These are phyloP conservation scores for Tetramorium alpestre DNA, from an alignment of 1,140 invertebrate species.

Conservation along the genomic window DNA sequence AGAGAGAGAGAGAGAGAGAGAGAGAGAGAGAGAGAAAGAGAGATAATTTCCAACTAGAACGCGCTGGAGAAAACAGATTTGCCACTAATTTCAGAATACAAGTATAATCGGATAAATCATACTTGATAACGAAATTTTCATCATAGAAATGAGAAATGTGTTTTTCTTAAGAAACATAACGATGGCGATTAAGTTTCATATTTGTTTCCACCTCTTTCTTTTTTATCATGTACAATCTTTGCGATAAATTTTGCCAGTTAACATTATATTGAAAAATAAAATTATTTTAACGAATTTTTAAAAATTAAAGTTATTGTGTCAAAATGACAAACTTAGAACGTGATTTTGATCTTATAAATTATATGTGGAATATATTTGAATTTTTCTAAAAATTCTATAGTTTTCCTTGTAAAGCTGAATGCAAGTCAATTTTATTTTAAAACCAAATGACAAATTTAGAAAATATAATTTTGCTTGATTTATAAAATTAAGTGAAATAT, in stretches of 20 bases:
- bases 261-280: neutral
- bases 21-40: neutral
- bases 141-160: neutral
- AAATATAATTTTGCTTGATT: neutral
- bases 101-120: neutral
- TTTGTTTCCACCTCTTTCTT: neutral
- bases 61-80: slow-evolving; percentile 1
- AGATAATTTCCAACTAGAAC: neutral
- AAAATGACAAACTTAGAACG: neutral
- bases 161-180: neutral
- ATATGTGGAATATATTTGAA: neutral
- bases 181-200: neutral
- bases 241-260: neutral
- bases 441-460: neutral
- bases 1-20: too few relatives aligned
- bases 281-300: neutral
- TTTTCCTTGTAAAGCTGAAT: neutral
- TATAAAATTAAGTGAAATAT: neutral
- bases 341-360: neutral
- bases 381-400: neutral
- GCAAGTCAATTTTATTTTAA: neutral
- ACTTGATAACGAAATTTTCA: neutral
- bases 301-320: neutral
- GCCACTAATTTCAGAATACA: slow-evolving; percentile 21
- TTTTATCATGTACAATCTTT: neutral